Percentiles rank a stretch among this genome's conserved stretches.
phyloP scores from a whole-genome alignment of 2,113 vertebrate genomes.

The Apodemus speciosus region DNA sequence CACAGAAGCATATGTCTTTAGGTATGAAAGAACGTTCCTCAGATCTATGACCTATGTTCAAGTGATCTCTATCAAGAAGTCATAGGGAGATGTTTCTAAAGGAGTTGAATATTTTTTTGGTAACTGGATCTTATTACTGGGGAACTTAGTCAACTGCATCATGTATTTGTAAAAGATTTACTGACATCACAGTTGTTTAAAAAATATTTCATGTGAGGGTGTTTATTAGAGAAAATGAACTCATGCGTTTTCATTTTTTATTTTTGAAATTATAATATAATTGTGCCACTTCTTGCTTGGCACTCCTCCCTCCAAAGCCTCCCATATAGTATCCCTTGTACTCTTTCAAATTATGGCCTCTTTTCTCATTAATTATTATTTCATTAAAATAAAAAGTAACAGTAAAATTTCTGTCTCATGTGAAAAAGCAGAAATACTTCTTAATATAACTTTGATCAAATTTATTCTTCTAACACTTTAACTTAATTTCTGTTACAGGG shows the following conservation, averaged over 20 bases:
- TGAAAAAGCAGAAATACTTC: not conserved
- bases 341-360: not conserved
- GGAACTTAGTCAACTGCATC: not conserved
- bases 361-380: not conserved
- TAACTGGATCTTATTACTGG: not conserved
- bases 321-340: too few species aligned
- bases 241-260: not conserved
- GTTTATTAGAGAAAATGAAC: not conserved
- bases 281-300: not conserved
- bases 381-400: not conserved
- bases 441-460: not conserved
- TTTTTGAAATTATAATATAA: not conserved
- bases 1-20: not conserved
- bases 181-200: not conserved
- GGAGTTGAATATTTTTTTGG: not conserved
- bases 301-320: not conserved
- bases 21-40: not conserved
- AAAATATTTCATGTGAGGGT: not conserved
- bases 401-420: not conserved
- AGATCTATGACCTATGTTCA: not conserved
- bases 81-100: not conserved
- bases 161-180: not conserved
- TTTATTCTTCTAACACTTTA: slow-evolving; percentile 16
- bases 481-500: slow-evolving; percentile 11
- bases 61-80: not conserved